Evolutionary conservation across 2,113 vertebrate species (phyloP).

Genomic region (Cyanoderma ruficeps): DNA sequence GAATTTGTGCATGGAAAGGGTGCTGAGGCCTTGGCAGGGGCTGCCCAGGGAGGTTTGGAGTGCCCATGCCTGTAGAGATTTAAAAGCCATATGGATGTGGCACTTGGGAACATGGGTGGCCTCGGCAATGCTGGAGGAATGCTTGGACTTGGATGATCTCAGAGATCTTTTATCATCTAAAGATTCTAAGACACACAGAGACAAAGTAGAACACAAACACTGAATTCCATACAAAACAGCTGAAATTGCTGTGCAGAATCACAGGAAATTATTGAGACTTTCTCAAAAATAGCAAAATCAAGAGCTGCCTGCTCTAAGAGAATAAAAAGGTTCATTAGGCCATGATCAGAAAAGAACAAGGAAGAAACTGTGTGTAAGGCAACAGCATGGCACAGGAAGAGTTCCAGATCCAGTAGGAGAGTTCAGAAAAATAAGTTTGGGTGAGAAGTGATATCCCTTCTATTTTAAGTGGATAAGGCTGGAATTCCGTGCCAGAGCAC

Average conservation of each 20-base stretch:
- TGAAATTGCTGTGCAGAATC: not conserved
- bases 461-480: not conserved
- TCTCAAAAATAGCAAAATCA: not conserved
- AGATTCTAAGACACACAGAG: not conserved
- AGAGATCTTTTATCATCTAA: not conserved
- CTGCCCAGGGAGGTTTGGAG: not conserved
- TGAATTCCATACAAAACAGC: not conserved
- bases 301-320: not conserved
- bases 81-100: not conserved
- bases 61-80: rapidly evolving
- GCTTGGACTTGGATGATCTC: too few species aligned
- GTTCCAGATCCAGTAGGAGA: not conserved
- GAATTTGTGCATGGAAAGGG: too few species aligned
- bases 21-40: not conserved
- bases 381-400: not conserved
- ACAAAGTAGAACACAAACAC: not conserved
- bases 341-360: not conserved
- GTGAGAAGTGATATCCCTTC: not conserved
- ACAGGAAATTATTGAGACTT: not conserved
- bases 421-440: not conserved
- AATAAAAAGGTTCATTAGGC: not conserved
- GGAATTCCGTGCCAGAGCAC: not conserved
- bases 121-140: not conserved
- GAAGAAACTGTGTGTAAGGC: not conserved
- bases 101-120: not conserved